phyloP scores from a whole-genome alignment of 2,113 vertebrate genomes.

The Paradoxurus hermaphroditus region DNA sequence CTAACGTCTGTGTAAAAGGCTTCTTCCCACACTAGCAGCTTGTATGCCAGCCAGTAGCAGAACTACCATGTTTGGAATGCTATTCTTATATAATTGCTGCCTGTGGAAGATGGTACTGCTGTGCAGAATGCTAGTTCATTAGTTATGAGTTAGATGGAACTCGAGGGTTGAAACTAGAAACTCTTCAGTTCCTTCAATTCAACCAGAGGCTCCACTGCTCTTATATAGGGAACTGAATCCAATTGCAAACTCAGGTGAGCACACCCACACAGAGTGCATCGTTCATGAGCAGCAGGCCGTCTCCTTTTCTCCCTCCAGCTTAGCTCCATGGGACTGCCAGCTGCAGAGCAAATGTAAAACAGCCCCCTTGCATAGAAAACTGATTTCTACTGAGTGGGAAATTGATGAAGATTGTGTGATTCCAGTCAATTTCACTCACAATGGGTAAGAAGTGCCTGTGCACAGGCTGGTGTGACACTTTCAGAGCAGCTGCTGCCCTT shows the following conservation, averaged over 20 bases:
- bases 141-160: constrained; percentile 58
- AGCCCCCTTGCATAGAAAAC: constrained; percentile 58
- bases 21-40: constrained; percentile 67
- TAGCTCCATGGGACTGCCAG: constrained; percentile 55
- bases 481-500: constrained; percentile 49
- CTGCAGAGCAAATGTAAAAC: constrained; percentile 55
- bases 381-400: constrained; percentile 71
- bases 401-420: constrained; percentile 77
- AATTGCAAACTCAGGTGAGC: constrained; percentile 29
- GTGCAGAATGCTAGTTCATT: constrained; percentile 54
- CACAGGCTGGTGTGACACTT: constrained; percentile 38
- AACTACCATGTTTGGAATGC: background rate
- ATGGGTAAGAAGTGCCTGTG: constrained; percentile 44
- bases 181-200: constrained; percentile 42
- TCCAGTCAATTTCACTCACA: constrained; percentile 78
- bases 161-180: constrained; percentile 60
- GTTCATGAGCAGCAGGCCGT: background rate
- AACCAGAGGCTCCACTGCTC: background rate
- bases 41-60: constrained; percentile 53
- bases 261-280: background rate
- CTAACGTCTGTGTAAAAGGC: constrained; percentile 71
- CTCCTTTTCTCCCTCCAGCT: constrained; percentile 15
- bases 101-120: constrained; percentile 62
- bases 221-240: constrained; percentile 29
- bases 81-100: constrained; percentile 72